Conservation (phyloP, 2,113 vertebrate species). For the Callionymus lyra region DNA sequence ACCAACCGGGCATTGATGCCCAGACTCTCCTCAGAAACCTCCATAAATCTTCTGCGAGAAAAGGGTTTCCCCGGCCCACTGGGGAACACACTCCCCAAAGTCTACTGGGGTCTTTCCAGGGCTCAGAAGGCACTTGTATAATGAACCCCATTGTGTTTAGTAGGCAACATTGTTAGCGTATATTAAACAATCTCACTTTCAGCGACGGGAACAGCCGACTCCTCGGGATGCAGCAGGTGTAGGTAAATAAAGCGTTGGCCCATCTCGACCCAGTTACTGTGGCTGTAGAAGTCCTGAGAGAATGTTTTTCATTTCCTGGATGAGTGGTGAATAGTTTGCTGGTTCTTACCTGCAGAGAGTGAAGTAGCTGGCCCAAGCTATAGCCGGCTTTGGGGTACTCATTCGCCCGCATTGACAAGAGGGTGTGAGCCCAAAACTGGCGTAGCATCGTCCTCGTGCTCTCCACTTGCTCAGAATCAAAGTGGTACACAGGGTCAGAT, state of each 20-base stretch:
- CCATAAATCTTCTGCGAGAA: no score
- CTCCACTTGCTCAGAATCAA: conserved; percentile 71
- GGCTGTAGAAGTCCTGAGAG: conserved; percentile 81
- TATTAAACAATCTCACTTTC: conserved; percentile 68
- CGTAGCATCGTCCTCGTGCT: conserved; percentile 48
- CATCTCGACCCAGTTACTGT: conserved; percentile 86
- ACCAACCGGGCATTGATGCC: no score
- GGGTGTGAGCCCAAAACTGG: conserved; percentile 55
- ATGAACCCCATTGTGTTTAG: neutral
- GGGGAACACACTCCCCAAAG: no score
- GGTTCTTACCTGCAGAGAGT: conserved; percentile 72
- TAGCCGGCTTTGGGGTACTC: conserved; percentile 66
- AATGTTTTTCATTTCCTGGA: no score
- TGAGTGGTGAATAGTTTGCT: no score
- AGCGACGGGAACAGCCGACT: conserved; percentile 62
- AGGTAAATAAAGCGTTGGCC: conserved; percentile 65
- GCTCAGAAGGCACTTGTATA: no score
- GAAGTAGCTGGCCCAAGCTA: conserved; percentile 70
- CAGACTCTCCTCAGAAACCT: no score
- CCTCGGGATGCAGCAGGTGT: conserved; percentile 68
- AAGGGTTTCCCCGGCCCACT: no score
- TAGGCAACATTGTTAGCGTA: no score
- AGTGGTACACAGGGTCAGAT: conserved; percentile 74
- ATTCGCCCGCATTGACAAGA: conserved; percentile 52
- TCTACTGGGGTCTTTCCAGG: no score